Conservation (phyloP, 2,888 invertebrate genomes). For the Beris morrisii region DNA sequence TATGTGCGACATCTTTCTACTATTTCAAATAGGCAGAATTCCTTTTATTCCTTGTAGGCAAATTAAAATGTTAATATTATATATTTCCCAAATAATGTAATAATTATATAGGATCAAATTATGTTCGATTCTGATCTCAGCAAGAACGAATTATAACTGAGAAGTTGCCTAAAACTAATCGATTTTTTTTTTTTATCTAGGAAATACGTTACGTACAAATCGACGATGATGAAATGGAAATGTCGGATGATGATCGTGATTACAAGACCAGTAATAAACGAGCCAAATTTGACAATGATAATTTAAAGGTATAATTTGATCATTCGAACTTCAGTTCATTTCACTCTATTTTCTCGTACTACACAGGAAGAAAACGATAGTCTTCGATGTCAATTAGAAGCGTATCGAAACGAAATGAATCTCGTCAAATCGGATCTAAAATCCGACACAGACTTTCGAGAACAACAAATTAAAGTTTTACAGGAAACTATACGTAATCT, state of each 20-base stretch:
- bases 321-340: not conserved
- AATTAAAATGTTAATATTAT: too few relatives aligned
- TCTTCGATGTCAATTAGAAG: constrained; percentile 86
- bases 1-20: too few relatives aligned
- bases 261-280: constrained; percentile 55
- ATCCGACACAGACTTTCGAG: constrained; percentile 78
- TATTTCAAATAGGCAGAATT: too few relatives aligned
- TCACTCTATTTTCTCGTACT: too few relatives aligned
- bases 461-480: constrained; percentile 75
- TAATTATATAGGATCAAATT: too few relatives aligned
- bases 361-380: constrained; percentile 84
- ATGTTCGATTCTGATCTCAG: too few relatives aligned
- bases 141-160: too few relatives aligned
- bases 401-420: constrained; percentile 91
- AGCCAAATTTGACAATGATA: constrained; percentile 52
- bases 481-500: constrained; percentile 57
- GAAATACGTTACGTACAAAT: constrained; percentile 55
- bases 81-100: too few relatives aligned
- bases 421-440: constrained; percentile 80
- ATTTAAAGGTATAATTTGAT: constrained; percentile 48
- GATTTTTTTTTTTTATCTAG: constrained; percentile 43
- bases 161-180: too few relatives aligned
- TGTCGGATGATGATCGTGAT: constrained; percentile 75
- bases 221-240: constrained; percentile 85
- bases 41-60: too few relatives aligned